Percentiles rank a stretch among this genome's conserved stretches.
Evolutionary conservation across 2,797 vertebrate genomes (phyloP).

Genomic region (Hapalemur alaotrensis): DNA sequence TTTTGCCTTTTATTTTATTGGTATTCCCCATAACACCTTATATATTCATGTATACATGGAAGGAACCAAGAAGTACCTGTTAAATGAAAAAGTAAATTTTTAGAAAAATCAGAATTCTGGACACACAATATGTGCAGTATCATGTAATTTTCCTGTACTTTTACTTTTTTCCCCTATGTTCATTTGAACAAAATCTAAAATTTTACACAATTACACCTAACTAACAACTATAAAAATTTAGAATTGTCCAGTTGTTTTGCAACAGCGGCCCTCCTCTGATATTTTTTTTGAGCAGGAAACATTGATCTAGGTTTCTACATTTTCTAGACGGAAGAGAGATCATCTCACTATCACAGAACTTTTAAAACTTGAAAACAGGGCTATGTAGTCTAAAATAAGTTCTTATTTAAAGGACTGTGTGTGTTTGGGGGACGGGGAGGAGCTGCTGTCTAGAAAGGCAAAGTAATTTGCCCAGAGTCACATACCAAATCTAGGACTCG

Average conservation of each 20-base stretch:
- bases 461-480: neutral
- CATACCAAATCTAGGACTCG: neutral
- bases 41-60: neutral
- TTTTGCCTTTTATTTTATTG: constrained; percentile 40
- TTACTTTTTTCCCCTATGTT: neutral
- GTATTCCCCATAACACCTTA: neutral
- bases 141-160: neutral
- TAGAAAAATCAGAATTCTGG: constrained; percentile 38
- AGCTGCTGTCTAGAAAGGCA: neutral
- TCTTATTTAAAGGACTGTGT: neutral
- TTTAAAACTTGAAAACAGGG: neutral
- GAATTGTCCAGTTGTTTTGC: constrained; percentile 10
- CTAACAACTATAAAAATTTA: constrained; percentile 10
- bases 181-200: constrained; percentile 49
- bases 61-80: neutral
- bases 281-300: constrained; percentile 33
- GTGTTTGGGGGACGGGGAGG: neutral
- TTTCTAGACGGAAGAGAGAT: neutral
- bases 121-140: neutral
- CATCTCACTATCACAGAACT: constrained; percentile 11
- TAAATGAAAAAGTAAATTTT: constrained; percentile 33
- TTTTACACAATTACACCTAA: neutral
- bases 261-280: neutral
- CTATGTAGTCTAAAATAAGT: neutral
- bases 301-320: constrained; percentile 3